Base-by-base conservation (phyloP, 2,888 invertebrate genomes). In the Ophion obscuratus region DNA sequence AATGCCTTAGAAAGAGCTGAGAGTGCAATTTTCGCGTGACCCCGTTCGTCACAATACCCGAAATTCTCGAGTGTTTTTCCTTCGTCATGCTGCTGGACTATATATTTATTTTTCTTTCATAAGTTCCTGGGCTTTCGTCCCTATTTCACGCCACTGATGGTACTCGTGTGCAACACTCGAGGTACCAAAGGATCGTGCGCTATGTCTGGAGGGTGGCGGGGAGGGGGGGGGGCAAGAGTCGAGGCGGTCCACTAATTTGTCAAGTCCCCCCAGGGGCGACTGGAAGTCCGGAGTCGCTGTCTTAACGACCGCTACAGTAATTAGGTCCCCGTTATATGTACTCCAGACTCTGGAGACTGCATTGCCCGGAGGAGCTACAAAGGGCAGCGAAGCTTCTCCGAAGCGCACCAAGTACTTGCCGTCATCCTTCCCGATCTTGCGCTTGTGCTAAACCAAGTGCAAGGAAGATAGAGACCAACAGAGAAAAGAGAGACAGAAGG, bases 231-330 rank as follows among this genome's bases (percentile, higher is more conserved):
- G 80, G 84, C 71, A 76, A 66, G 75, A 53, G 80, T 44, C 62
- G 27, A 40, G 83, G 67, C 76, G 67, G 80, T 64, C 81, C 74
- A 81, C 83, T 73, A 86, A 81, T 86, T 83, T 79, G 73, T 86
- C 86, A 75, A 84, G 86, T 78, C 81, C 81, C 78, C 67, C 78
- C 66, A 73, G 78, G 62, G 84, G 66, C 61, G 53, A 71, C 47
- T 53, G 9, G 20, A 74, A 86, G 78, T 84, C 77, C 76, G 76
- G 27, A 76, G 53, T 68, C 75, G 78, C 85, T 85, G 85, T 88
- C 85, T 87, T 87, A 88, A 88, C 87, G 85, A 84, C 85, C 85
- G 75, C 81, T 76, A 80, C 81, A 75, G 87, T 88, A 88, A 88
- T 88, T 87, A 88, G 87, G 84, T 85, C 84, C 76, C 82, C 87